phyloP scores from a whole-genome alignment of 2,888 invertebrate species.

The Xestia ashworthii region DNA sequence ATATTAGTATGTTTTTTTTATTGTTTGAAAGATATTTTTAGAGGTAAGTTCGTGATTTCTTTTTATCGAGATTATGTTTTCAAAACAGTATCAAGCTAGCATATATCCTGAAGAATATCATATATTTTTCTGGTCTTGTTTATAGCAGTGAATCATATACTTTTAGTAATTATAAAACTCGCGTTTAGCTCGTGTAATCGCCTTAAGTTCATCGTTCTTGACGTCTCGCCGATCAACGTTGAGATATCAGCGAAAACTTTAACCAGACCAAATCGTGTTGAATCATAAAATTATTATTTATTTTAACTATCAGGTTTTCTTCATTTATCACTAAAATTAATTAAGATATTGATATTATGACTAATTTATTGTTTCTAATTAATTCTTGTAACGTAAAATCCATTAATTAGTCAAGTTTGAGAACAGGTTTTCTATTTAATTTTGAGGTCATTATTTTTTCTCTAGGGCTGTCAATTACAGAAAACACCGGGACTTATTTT shows the following conservation, averaged over 20 bases:
- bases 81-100: too few species aligned
- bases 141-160: too few species aligned
- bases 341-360: slow-evolving; percentile 4
- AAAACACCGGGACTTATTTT: not conserved
- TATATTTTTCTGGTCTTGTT: too few species aligned
- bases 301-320: not conserved
- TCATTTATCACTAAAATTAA: slow-evolving; percentile 14
- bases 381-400: not conserved
- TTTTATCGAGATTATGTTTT: too few species aligned
- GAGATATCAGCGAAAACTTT: too few species aligned
- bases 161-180: too few species aligned
- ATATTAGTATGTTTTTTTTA: too few species aligned
- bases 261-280: not conserved
- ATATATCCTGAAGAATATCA: too few species aligned
- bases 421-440: not conserved
- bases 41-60: too few species aligned
- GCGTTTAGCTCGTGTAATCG: too few species aligned
- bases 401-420: not conserved
- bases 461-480: slow-evolving; percentile 13
- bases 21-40: too few species aligned
- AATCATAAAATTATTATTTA: not conserved
- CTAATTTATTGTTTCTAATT: slow-evolving; percentile 10
- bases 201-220: slow-evolving; percentile 2
- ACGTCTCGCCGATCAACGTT: not conserved
- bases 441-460: not conserved